Percentiles rank a stretch among this genome's conserved stretches.
phyloP scores from a whole-genome alignment of 1,140 invertebrate species.

The Hycleus cichorii region DNA sequence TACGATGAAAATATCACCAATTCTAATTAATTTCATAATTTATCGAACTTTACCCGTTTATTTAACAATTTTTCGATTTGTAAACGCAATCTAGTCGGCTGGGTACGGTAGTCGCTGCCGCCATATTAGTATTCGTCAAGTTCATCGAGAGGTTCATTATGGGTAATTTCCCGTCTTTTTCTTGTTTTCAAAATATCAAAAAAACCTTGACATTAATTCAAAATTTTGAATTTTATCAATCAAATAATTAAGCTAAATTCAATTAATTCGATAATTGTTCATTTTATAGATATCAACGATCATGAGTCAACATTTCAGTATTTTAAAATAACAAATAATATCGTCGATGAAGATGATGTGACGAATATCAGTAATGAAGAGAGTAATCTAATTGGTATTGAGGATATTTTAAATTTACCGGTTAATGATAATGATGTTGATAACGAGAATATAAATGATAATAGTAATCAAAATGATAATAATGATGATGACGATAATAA shows the following conservation, averaged over 20 bases:
- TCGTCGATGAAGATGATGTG: too few relatives aligned
- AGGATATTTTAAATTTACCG: slow-evolving; percentile 4
- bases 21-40: too few relatives aligned
- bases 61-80: too few relatives aligned
- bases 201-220: slow-evolving; percentile 4
- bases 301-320: slow-evolving; percentile 9
- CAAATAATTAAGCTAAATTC: too few relatives aligned
- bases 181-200: slow-evolving; percentile 11
- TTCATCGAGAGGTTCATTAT: slow-evolving; percentile 16
- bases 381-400: slow-evolving; percentile 2
- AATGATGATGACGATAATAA: slow-evolving; percentile 2
- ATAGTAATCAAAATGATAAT: neutral
- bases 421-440: neutral
- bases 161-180: slow-evolving; percentile 29
- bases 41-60: too few relatives aligned
- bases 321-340: slow-evolving; percentile 1
- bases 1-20: too few relatives aligned
- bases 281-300: slow-evolving; percentile 14
- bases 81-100: neutral
- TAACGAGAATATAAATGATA: neutral
- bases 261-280: neutral
- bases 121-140: too few relatives aligned
- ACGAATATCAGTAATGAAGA: slow-evolving; percentile 3
- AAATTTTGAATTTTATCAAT: neutral
- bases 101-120: too few relatives aligned